Conservation (phyloP, 2,888 invertebrate species). For the Synanthedon tipuliformis region DNA sequence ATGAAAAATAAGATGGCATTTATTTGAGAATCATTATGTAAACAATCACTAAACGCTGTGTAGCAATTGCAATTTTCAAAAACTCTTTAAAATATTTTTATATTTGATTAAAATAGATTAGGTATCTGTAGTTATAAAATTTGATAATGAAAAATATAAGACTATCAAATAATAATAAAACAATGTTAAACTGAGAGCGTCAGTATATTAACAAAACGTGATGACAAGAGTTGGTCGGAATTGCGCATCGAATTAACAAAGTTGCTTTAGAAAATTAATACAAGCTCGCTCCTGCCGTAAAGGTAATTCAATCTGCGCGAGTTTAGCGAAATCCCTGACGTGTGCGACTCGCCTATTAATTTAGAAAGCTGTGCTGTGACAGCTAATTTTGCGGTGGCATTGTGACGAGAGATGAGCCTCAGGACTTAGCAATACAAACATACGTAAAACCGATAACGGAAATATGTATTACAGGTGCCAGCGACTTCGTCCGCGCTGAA, state of each 20-base stretch:
- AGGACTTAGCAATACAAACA: background rate
- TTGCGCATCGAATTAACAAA: constrained; percentile 12
- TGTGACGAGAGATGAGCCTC: background rate
- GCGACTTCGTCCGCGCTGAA: no score
- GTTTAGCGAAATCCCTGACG: constrained; percentile 14
- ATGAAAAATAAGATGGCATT: no score
- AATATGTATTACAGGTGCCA: no score
- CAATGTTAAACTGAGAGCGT: background rate
- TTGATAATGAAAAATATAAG: no score
- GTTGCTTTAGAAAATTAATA: constrained; percentile 23
- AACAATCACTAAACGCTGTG: no score
- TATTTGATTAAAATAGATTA: no score
- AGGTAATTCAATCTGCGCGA: constrained; percentile 16
- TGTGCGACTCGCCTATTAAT: constrained; percentile 14
- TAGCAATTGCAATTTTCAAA: no score
- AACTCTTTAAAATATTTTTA: no score
- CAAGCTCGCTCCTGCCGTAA: constrained; percentile 16
- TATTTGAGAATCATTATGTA: no score
- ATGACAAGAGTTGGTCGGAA: background rate
- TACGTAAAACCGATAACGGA: no score
- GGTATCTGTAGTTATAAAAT: no score
- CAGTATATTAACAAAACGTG: background rate
- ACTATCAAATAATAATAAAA: background rate
- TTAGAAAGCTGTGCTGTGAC: constrained; percentile 14
- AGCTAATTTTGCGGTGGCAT: constrained; percentile 10